These are phyloP conservation scores for Dromaius novaehollandiae DNA, from an alignment of 2,113 vertebrate species.

Conservation along the genomic window DNA sequence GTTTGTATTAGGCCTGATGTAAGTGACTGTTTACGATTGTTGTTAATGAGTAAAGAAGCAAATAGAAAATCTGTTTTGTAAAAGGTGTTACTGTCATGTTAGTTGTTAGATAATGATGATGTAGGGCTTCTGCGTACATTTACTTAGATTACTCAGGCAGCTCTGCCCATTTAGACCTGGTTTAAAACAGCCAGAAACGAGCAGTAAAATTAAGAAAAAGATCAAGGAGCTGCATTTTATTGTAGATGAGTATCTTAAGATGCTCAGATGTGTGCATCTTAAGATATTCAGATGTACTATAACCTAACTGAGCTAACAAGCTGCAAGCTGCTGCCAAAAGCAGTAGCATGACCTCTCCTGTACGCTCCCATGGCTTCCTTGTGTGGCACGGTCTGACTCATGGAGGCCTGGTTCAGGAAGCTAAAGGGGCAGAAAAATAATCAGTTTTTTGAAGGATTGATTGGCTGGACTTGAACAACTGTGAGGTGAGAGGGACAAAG, in stretches of 20 bases:
- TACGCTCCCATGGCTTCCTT: conserved; percentile 8
- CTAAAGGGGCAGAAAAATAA: conserved; percentile 4
- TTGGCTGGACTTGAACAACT: conserved; percentile 20
- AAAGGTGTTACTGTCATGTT: neutral
- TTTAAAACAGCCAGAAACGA: neutral
- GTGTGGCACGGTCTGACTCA: neutral
- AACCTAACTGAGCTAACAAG: neutral
- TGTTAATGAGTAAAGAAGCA: neutral
- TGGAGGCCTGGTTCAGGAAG: conserved; percentile 34
- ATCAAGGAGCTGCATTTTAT: neutral
- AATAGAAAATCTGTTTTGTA: neutral
- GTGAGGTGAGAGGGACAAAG: conserved; percentile 17
- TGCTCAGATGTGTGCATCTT: neutral
- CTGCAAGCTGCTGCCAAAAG: neutral
- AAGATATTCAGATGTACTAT: neutral
- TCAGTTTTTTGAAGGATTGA: neutral
- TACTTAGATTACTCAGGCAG: neutral
- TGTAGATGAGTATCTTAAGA: neutral
- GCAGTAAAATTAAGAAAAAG: neutral
- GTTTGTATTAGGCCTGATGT: neutral
- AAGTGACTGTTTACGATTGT: neutral
- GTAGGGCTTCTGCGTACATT: neutral
- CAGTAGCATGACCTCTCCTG: neutral
- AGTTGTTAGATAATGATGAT: neutral
- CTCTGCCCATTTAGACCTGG: neutral